Evolutionary conservation across 2,797 vertebrate species (phyloP), one percentile per base, ranked within the genome.

Genomic region (Dendrocincla tyrannina): DNA sequence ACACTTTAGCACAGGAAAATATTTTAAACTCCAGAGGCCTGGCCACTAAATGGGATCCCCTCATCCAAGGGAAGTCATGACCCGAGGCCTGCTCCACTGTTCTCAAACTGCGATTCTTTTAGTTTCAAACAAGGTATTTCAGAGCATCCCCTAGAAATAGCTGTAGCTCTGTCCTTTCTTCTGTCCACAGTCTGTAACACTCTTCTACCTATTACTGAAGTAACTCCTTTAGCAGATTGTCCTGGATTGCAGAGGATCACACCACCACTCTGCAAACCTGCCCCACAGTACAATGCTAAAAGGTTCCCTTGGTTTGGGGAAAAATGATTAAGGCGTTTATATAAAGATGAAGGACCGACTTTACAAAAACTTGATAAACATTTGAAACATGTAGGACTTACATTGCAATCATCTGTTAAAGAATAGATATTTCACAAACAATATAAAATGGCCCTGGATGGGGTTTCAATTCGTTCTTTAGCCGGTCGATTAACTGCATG

Each of bases 91-190:
- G 88, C 85, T 84, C 69, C 91, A 59, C 89, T 93, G 68, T 84
- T 56, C 90, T 96, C 96, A 96, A 94, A 96, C 91, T 44, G 82
- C 0, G 3, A 89, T 55, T 84, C 88, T 88, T 79, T 60, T 32
- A 5, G 70, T 96, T 97, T 96, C 96, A 94, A 96, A 96, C 79
- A 94, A 75, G 22, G 11, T 68, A 66, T 94, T 95, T 94, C 95
- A 89, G 92, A 95, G 80, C 88, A 91, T 96, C 89, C 93, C 87
- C 87, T 67, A 91, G 84, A 97, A 96, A 97, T n/a, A 88, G 82
- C 86, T 95, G 85, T 50, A 75, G 88, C 90, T 96, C 77, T 96
- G 79, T 82, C 74, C 93, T 89, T 96, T 92, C 93, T 95, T 94
- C 96, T 94, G 85, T 86, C 90, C 88, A 78, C 14, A 68, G 91